phyloP scores from a whole-genome alignment of 2,113 vertebrate species.

The Phainopepla nitens region DNA sequence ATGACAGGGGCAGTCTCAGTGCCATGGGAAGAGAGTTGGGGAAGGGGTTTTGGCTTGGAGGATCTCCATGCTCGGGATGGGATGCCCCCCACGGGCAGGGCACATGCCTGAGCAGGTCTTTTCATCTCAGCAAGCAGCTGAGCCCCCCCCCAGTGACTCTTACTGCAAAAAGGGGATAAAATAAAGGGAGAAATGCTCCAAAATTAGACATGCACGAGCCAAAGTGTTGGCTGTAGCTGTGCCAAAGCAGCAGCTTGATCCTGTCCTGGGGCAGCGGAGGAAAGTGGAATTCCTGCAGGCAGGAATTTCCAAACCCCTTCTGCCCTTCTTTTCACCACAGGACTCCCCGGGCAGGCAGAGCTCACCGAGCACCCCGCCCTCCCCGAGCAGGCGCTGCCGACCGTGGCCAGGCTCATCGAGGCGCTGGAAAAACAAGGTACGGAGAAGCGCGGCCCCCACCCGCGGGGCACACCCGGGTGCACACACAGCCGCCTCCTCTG shows the following conservation, averaged over 20 bases:
- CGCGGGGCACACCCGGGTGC: fast-evolving
- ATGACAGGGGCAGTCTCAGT: background rate
- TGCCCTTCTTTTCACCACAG: conserved; percentile 45
- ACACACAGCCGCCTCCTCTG: fast-evolving
- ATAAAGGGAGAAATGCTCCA: background rate
- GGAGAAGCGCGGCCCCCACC: fast-evolving
- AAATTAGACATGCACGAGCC: background rate
- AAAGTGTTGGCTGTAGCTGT: background rate
- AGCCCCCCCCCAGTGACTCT: background rate
- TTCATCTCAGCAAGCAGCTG: background rate
- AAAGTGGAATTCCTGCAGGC: background rate
- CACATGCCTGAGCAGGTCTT: fast-evolving
- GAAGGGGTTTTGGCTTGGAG: background rate
- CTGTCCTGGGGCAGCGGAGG: background rate
- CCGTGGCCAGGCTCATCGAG: conserved; percentile 72
- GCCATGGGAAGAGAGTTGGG: background rate
- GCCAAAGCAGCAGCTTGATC: conserved; percentile 39
- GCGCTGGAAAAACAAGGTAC: conserved; percentile 74
- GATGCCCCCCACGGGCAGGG: fast-evolving
- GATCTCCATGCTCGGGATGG: background rate
- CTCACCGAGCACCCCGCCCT: conserved; percentile 38
- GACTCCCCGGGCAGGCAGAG: conserved; percentile 51
- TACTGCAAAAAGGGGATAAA: conserved; percentile 7
- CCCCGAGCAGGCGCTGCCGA: conserved; percentile 64
- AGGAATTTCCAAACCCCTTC: background rate